phyloP scores from a whole-genome alignment of 2,888 invertebrate genomes.

The Scaptomyza caliginosa region DNA sequence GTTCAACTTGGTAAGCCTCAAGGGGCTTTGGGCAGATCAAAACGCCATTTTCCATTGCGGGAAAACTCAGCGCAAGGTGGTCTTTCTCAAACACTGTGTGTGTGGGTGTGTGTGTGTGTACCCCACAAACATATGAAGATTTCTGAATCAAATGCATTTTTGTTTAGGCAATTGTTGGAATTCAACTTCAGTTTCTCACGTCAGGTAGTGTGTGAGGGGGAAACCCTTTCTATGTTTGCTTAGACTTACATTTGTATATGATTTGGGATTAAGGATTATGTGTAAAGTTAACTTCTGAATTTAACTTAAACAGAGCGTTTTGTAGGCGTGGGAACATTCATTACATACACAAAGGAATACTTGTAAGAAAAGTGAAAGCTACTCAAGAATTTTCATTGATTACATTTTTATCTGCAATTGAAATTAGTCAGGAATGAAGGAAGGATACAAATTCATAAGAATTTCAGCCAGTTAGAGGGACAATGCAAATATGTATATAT shows the following conservation, averaged over 20 bases:
- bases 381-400: neutral
- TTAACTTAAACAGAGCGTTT: conserved; percentile 13
- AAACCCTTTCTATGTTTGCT: conserved; percentile 35
- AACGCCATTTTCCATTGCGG: conserved; percentile 55
- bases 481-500: conserved; percentile 20
- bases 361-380: neutral
- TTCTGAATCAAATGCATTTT: conserved; percentile 55
- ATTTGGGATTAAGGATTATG: conserved; percentile 62
- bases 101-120: neutral
- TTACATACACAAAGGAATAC: neutral
- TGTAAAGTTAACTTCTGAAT: conserved; percentile 61
- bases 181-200: conserved; percentile 36
- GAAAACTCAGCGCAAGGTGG: conserved; percentile 44
- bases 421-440: neutral
- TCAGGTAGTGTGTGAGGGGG: neutral
- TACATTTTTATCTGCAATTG: neutral
- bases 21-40: conserved; percentile 65
- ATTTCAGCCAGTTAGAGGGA: neutral
- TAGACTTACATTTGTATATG: conserved; percentile 41
- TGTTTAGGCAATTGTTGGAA: conserved; percentile 53
- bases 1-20: conserved; percentile 71
- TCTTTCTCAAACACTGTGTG: conserved; percentile 48
- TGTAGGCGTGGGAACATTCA: conserved; percentile 53
- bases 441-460: neutral
- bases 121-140: conserved; percentile 31